Percentiles rank a stretch among this genome's conserved stretches.
These are phyloP conservation scores for Platycercus adscitus DNA, from an alignment of 2,113 vertebrate genomes.

Conservation along the genomic window DNA sequence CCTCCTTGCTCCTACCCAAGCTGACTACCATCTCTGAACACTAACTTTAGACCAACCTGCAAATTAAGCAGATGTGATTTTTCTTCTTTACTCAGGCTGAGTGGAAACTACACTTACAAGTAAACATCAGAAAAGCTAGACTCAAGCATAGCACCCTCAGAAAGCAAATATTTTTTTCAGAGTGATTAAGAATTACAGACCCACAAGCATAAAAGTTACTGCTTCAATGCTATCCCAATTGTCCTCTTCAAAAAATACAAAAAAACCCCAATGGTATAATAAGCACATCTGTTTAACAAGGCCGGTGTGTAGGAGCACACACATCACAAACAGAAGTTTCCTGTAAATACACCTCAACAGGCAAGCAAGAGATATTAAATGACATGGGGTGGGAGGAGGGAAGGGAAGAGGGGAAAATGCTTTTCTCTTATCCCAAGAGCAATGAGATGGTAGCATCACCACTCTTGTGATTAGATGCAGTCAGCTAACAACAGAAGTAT, in stretches of 20 bases:
- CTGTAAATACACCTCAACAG: rapidly evolving
- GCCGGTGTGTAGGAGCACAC: background rate
- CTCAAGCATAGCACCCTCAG: background rate
- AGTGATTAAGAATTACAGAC: background rate
- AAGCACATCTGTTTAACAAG: background rate
- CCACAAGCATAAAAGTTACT: background rate
- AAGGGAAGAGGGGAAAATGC: background rate
- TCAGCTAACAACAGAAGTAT: background rate
- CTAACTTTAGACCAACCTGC: rapidly evolving
- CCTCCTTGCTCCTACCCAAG: background rate
- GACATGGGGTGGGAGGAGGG: rapidly evolving
- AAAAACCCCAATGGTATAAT: rapidly evolving
- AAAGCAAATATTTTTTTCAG: background rate
- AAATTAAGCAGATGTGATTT: background rate
- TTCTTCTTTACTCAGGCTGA: background rate
- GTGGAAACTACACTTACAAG: background rate
- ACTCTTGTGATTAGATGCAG: background rate
- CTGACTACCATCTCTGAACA: background rate
- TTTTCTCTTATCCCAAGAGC: background rate
- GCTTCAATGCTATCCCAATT: background rate
- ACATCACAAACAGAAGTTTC: background rate
- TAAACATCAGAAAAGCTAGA: background rate
- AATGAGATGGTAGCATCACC: background rate
- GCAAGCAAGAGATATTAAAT: no score
- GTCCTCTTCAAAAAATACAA: background rate